phyloP scores from a whole-genome alignment of 2,797 vertebrate genomes.

The Crypturellus tataupa region DNA sequence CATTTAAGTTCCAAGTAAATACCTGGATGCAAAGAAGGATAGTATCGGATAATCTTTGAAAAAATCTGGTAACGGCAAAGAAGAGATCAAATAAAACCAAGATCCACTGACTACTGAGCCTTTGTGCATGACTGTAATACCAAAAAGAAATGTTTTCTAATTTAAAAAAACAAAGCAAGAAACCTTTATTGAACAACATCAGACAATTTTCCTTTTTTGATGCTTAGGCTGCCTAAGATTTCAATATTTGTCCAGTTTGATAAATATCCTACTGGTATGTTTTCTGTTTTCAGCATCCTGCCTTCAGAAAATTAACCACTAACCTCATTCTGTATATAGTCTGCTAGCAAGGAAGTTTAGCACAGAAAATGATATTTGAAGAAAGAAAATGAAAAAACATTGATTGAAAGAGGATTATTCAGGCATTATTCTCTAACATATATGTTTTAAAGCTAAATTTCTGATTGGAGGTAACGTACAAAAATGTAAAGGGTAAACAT shows the following conservation, averaged over 20 bases:
- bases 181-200: neutral
- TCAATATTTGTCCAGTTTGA: constrained; percentile 84
- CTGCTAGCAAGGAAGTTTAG: constrained; percentile 21
- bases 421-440: neutral
- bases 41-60: neutral
- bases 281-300: constrained; percentile 80
- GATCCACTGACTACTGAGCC: neutral
- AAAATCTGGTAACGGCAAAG: neutral
- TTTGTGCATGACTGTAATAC: neutral
- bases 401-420: neutral
- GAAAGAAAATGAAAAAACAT: neutral
- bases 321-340: constrained; percentile 83
- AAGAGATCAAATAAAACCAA: neutral
- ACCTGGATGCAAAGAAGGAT: neutral
- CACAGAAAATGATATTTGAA: neutral
- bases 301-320: constrained; percentile 75
- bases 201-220: neutral
- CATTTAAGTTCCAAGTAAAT: neutral
- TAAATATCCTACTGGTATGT: constrained; percentile 84
- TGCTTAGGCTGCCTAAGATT: constrained; percentile 64
- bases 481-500: constrained; percentile 12
- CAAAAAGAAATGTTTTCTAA: neutral
- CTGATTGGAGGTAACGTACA: neutral
- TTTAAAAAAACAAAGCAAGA: neutral
- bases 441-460: neutral